Conservation (phyloP, 2,113 vertebrate species). For the Tringa solitaria region DNA sequence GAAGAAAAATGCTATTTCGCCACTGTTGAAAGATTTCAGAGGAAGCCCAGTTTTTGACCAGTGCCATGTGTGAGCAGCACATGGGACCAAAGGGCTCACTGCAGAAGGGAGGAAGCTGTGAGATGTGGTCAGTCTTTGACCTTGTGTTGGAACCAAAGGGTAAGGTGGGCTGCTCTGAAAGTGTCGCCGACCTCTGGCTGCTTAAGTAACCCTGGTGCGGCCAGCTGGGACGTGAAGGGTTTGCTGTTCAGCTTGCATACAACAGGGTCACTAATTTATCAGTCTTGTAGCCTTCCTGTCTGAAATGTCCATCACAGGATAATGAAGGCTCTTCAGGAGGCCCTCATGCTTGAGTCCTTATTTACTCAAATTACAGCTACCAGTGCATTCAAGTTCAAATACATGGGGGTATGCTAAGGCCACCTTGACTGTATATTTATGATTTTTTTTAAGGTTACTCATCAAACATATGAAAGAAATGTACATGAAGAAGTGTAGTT, state of each 20-base stretch:
- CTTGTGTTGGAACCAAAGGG: background rate
- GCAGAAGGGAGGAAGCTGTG: background rate
- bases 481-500: background rate
- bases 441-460: background rate
- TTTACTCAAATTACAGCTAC: background rate
- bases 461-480: background rate
- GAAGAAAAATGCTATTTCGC: background rate
- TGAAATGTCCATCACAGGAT: background rate
- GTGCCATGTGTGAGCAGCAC: background rate
- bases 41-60: background rate
- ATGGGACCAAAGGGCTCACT: fast-evolving
- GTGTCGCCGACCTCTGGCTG: background rate
- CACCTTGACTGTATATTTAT: background rate
- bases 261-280: background rate
- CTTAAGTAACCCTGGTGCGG: background rate
- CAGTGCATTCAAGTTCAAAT: background rate
- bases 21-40: background rate
- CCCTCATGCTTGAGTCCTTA: background rate
- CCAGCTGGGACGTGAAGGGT: background rate
- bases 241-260: background rate
- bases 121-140: background rate
- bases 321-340: background rate
- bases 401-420: background rate
- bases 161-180: background rate
- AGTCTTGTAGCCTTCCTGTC: background rate